Evolutionary conservation across 2,113 vertebrate genomes (phyloP).

Genomic region (Oenanthe oenanthe): DNA sequence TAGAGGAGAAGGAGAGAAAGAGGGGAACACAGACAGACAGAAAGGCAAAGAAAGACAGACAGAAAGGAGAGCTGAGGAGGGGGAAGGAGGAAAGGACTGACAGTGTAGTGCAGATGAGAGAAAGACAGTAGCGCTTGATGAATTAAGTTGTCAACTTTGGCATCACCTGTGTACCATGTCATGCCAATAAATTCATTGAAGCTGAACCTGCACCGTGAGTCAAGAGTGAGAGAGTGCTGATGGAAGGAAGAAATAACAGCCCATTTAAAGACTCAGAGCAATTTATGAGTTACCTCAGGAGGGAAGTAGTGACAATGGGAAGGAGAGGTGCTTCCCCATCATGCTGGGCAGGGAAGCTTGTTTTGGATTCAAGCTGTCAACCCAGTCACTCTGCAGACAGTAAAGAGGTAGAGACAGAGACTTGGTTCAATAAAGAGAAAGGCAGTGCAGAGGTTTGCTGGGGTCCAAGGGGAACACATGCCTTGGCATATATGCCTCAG

Average conservation of each 20-base stretch:
- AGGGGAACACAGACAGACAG: background rate
- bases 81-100: background rate
- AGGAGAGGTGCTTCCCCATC: background rate
- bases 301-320: background rate
- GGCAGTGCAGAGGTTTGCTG: fast-evolving
- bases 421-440: background rate
- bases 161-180: slow-evolving; percentile 54
- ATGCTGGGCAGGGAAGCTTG: background rate
- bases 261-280: slow-evolving; percentile 46
- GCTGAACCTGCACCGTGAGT: background rate
- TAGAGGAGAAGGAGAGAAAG: background rate
- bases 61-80: background rate
- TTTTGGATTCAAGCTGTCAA: background rate
- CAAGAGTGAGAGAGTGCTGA: slow-evolving; percentile 24
- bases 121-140: slow-evolving; percentile 8
- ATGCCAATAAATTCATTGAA: slow-evolving; percentile 53
- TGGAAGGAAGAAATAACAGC: slow-evolving; percentile 44
- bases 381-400: fast-evolving
- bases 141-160: slow-evolving; percentile 61
- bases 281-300: slow-evolving; percentile 29
- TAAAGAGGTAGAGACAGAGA: background rate
- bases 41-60: background rate
- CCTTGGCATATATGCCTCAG: background rate
- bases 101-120: background rate
- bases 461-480: background rate